These are phyloP conservation scores for Pseudois nayaur DNA, from an alignment of 2,113 vertebrate genomes.

Conservation along the genomic window DNA sequence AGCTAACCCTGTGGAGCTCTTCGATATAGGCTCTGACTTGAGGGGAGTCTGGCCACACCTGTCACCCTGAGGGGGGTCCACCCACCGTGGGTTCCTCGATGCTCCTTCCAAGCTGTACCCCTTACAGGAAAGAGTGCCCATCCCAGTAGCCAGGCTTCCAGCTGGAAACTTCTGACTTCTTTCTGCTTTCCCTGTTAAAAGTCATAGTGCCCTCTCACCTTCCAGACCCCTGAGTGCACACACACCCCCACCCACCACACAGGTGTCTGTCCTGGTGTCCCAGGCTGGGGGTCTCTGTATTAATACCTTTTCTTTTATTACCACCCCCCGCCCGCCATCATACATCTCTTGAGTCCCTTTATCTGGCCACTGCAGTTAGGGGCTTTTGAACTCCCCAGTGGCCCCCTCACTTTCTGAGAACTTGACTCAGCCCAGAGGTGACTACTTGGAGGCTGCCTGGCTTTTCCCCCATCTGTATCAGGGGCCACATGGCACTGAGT, in stretches of 20 bases:
- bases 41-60: neutral
- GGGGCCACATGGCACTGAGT: neutral
- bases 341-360: neutral
- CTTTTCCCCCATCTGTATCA: neutral
- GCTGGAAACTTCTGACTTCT: neutral
- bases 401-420: neutral
- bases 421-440: neutral
- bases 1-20: neutral
- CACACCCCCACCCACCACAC: too few species aligned
- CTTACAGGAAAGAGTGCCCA: neutral
- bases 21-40: neutral
- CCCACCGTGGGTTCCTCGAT: neutral
- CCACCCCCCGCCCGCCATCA: fast-evolving
- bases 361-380: neutral
- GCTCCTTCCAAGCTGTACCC: neutral
- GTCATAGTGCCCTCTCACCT: neutral
- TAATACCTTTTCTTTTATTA: neutral
- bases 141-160: neutral
- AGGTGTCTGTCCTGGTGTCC: neutral
- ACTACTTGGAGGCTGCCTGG: neutral
- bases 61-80: neutral
- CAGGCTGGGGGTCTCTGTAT: neutral
- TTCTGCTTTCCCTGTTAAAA: neutral
- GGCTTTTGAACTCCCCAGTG: neutral
- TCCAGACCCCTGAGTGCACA: neutral